These are phyloP conservation scores for Gasterosteus nipponicus DNA, from an alignment of 2,113 vertebrate genomes.

Conservation along the genomic window DNA sequence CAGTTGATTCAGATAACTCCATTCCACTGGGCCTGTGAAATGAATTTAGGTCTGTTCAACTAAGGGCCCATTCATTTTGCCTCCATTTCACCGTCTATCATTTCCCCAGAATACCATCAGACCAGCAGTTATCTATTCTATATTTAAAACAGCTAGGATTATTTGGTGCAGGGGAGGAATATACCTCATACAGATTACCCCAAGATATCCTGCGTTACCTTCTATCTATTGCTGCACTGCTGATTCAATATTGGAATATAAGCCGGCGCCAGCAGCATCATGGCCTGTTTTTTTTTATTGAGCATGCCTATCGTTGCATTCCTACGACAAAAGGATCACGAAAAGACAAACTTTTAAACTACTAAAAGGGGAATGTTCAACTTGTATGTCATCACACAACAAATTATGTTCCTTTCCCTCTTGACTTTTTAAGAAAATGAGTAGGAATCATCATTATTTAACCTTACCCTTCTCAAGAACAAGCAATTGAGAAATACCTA, in stretches of 20 bases:
- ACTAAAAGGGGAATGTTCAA: conserved; percentile 32
- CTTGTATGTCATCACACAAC: conserved; percentile 11
- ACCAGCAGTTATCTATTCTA: conserved; percentile 68
- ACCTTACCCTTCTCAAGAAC: conserved; percentile 14
- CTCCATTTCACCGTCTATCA: conserved; percentile 71
- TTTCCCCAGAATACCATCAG: conserved; percentile 63
- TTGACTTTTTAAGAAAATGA: not conserved
- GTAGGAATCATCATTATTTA: conserved; percentile 18
- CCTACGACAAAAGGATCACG: conserved; percentile 40
- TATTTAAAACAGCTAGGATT: conserved; percentile 77
- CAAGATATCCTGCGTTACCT: conserved; percentile 65
- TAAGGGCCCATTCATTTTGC: conserved; percentile 69
- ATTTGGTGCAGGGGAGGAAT: conserved; percentile 62
- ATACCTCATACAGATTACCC: conserved; percentile 69
- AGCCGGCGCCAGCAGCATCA: conserved; percentile 40
- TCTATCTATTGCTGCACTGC: conserved; percentile 52
- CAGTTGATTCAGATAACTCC: conserved; percentile 75
- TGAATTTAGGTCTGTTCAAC: conserved; percentile 74
- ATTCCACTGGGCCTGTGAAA: conserved; percentile 69
- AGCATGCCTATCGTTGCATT: conserved; percentile 46
- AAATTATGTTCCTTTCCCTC: not conserved
- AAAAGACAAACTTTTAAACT: conserved; percentile 45
- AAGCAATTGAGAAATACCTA: conserved; percentile 6
- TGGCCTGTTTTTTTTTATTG: conserved; percentile 64
- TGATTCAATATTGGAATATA: conserved; percentile 60